A percentile compares a stretch with the other conserved stretches of the same genome.
phyloP scores from a whole-genome alignment of 2,113 vertebrate species.

The Psilopsiagon aymara region DNA sequence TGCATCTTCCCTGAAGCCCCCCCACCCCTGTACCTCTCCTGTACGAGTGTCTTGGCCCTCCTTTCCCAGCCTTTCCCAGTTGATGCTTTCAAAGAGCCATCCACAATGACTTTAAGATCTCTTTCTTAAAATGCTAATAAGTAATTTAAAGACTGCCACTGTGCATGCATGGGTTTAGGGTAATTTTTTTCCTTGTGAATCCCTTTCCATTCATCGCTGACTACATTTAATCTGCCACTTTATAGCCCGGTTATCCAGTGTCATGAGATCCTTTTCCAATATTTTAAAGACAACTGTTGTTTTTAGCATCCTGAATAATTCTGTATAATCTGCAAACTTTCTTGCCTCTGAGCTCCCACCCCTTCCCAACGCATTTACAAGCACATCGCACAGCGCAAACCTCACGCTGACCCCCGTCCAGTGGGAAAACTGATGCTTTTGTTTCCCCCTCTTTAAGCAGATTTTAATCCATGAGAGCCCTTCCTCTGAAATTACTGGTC shows the following conservation, averaged over 20 bases:
- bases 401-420: background rate
- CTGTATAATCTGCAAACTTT: constrained; percentile 44
- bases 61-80: constrained; percentile 31
- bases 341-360: background rate
- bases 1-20: background rate
- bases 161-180: constrained; percentile 62
- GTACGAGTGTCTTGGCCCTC: background rate
- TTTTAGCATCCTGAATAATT: constrained; percentile 49
- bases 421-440: constrained; percentile 57
- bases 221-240: constrained; percentile 66
- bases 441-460: constrained; percentile 42
- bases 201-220: constrained; percentile 59
- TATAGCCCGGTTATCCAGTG: constrained; percentile 45
- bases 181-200: constrained; percentile 63
- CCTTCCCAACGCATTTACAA: background rate
- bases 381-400: background rate
- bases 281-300: constrained; percentile 60
- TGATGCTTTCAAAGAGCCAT: constrained; percentile 57
- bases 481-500: constrained; percentile 41
- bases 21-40: background rate
- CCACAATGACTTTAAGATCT: constrained; percentile 72
- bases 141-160: constrained; percentile 64
- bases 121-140: constrained; percentile 73
- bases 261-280: constrained; percentile 44
- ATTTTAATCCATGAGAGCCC: constrained; percentile 41